Evolutionary conservation across 30 jellyfish, hydroid and myxozoan genomes (phyloP), one percentile per base, ranked within the genome.

Genomic region (Aurelia aurita complex sp. Pacific): DNA sequence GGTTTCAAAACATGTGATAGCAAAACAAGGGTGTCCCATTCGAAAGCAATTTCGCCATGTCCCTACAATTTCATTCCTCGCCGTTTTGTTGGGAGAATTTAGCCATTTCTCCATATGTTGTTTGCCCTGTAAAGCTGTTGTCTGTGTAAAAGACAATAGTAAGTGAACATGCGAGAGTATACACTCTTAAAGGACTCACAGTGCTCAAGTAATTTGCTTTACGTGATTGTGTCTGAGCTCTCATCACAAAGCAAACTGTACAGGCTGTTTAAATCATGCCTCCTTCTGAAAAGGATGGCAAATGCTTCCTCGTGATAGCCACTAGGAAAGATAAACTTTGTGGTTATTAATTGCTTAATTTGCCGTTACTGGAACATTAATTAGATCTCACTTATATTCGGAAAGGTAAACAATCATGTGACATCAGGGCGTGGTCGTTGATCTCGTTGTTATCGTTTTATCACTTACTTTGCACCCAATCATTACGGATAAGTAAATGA

Each of bases 61-160:
- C 93, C 93, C 87, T 73, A 69, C 67, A 60, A 84, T 84, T 84
- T 74, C 93, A 73, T 61, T 77, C 93, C 93, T 84, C 93, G 93
- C 93, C 93, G 93, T 84, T 84, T 84, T 84, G 87, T 67, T 84
- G 93, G 93, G 93, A 84, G 93, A 84, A 84, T 84, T 74, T 84
- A 46, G 87, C 87, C 40, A 84, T 73, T 74, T 73, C 85, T 77
- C 87, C 93, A 84, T 84, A 77, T 84, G 93, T 84, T 84, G 93
- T 84, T 84, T 84, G 87, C 87, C 84, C n/a, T 73, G n/a, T 84
- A 60, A 73, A 84, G 93, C 93, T 84, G 66, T 84, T 84, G 85
- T 84, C 93, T 71, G 74, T 74, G 78, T 13, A 73, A 63, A 61
- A 70, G 52, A 84, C 93, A 84, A 84, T 84, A 69, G 51, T n/a